Conservation (phyloP, 2,888 invertebrate species). For the Ochropleura leucogaster region DNA sequence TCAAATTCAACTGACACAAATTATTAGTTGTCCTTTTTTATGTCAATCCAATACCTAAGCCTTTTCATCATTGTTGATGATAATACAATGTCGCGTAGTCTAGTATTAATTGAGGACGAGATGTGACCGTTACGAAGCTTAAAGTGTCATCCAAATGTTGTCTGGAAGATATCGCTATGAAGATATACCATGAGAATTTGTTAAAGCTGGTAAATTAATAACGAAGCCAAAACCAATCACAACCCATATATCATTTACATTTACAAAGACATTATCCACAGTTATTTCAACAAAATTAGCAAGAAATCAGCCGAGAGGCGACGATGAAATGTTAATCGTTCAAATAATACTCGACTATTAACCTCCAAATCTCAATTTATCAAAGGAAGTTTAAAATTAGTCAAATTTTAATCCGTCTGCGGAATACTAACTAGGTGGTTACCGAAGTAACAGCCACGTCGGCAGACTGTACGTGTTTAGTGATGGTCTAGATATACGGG, state of each 20-base stretch:
- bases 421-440: conserved; percentile 63
- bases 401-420: conserved; percentile 59
- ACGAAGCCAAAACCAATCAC: neutral
- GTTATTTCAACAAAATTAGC: conserved; percentile 6
- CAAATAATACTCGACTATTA: conserved; percentile 44
- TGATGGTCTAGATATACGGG: conserved; percentile 20
- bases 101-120: neutral
- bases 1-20: neutral
- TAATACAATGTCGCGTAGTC: no score
- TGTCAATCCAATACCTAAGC: neutral
- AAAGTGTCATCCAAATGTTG: neutral
- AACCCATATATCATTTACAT: no score
- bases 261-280: neutral
- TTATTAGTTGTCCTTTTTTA: neutral
- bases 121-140: neutral
- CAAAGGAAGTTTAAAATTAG: conserved; percentile 58
- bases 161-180: no score
- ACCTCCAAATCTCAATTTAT: conserved; percentile 46
- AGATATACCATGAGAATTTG: neutral
- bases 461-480: conserved; percentile 32
- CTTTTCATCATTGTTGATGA: neutral
- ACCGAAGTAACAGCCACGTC: conserved; percentile 39
- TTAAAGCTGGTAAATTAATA: neutral
- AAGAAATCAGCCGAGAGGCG: conserved; percentile 1
- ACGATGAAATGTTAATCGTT: conserved; percentile 35